Evolutionary conservation across 2,797 vertebrate species (phyloP), one percentile per base, ranked within the genome.

Genomic region (Anabas testudineus): DNA sequence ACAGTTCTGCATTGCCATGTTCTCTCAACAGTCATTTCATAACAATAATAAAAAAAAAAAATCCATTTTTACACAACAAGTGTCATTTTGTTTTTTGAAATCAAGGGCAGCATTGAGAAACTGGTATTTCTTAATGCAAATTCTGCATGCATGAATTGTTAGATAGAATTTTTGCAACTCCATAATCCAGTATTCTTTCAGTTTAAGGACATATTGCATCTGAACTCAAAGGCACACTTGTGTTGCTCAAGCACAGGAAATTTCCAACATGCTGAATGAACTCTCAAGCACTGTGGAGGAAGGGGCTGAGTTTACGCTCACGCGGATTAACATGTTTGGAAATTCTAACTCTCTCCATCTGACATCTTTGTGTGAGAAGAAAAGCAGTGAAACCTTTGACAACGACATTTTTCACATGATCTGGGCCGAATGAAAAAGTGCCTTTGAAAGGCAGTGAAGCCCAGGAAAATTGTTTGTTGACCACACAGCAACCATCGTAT

Each of bases 391-490:
- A 83, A 90, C 86, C 93, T 89, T 92, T 93, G 93, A 95, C 92
- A 92, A 90, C 73, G 75, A 90, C 87, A 93, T 94, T 94, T 94
- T 92, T 94, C 93, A 92, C 90, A 93, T 94, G 91, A 94, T 92
- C 88, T 83, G 90, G 82, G 86, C 81, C 34, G 63, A 59, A 87
- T 85, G 90, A 92, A 92, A 89, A 90, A 89, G 84, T 89, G 89
- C 91, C 87, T 94, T 95, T 95, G 90, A 95, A 92, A 94, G 78
- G 90, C 94, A 95, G 87, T 94, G 94, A 95, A 94, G 94, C 94
- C 91, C 91, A 86, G 94, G 90, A 86, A 94, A 95, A 95, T 94
- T 94, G 94, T 94, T 95, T 95, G 94, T 95, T 94, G 93, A 94
- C 93, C 92, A 87, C 90, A 93, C 92, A 95, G 94, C 92, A 93